Evolutionary conservation across 2,113 vertebrate species (phyloP).

Genomic region (Archocentrus centrarchus): DNA sequence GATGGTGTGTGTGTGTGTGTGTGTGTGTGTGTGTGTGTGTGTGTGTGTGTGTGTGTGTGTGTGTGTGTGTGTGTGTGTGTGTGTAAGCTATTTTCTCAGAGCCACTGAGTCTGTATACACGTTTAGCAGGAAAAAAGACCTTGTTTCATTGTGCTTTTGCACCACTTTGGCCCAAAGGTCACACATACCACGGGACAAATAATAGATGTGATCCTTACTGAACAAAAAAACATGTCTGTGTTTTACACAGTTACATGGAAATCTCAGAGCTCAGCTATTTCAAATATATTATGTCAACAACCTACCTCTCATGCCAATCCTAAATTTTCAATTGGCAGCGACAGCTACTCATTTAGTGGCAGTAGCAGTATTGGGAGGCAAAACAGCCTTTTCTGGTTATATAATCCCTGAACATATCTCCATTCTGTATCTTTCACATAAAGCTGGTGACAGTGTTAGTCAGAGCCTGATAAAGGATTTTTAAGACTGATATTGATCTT

Average conservation of each 20-base stretch:
- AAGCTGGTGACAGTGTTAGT: no score
- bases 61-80: slow-evolving; percentile 56
- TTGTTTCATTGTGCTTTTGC: not conserved
- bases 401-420: no score
- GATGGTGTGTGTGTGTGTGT: not conserved
- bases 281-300: not conserved
- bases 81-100: slow-evolving; percentile 84
- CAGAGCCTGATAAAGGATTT: no score
- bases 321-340: not conserved
- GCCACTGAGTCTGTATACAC: slow-evolving; percentile 69
- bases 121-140: slow-evolving; percentile 20
- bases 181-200: not conserved
- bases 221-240: not conserved
- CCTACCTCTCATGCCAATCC: not conserved
- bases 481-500: not conserved
- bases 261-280: not conserved
- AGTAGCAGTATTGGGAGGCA: not conserved
- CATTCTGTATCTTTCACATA: not conserved
- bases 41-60: not conserved
- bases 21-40: slow-evolving; percentile 41
- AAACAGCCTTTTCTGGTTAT: no score
- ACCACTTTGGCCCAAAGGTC: not conserved
- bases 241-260: not conserved
- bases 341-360: not conserved
- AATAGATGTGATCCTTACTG: not conserved